Conservation (phyloP, 2,888 invertebrate genomes). For the Tetheella fluctuosa region DNA sequence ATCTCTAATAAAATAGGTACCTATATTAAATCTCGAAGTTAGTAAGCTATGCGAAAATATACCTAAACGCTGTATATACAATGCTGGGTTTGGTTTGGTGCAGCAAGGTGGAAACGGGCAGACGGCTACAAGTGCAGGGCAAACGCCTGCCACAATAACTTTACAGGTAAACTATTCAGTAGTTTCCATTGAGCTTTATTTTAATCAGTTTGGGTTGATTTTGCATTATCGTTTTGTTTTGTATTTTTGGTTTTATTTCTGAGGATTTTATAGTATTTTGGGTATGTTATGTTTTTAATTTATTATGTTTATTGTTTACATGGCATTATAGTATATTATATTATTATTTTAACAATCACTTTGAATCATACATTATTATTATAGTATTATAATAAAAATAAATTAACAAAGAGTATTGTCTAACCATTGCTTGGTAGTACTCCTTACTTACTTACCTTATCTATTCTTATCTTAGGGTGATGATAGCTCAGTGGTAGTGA, state of each 20-base stretch:
- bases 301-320: background rate
- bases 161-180: constrained; percentile 66
- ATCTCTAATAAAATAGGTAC: too few species aligned
- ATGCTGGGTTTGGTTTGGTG: constrained; percentile 50
- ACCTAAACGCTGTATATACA: constrained; percentile 26
- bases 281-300: background rate
- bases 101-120: constrained; percentile 66
- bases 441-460: too few species aligned
- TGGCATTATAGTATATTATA: background rate
- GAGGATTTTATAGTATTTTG: background rate
- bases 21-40: too few species aligned
- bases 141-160: constrained; percentile 73
- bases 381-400: too few species aligned
- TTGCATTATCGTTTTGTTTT: background rate
- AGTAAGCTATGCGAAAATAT: background rate
- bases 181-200: constrained; percentile 3
- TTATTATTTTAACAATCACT: too few species aligned
- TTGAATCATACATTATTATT: too few species aligned
- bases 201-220: background rate
- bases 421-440: background rate
- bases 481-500: too few species aligned
- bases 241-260: background rate
- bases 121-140: constrained; percentile 50
- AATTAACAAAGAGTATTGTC: too few species aligned
- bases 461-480: too few species aligned